Base-by-base conservation (phyloP, 2,113 vertebrate species). In the Alectura lathami region DNA sequence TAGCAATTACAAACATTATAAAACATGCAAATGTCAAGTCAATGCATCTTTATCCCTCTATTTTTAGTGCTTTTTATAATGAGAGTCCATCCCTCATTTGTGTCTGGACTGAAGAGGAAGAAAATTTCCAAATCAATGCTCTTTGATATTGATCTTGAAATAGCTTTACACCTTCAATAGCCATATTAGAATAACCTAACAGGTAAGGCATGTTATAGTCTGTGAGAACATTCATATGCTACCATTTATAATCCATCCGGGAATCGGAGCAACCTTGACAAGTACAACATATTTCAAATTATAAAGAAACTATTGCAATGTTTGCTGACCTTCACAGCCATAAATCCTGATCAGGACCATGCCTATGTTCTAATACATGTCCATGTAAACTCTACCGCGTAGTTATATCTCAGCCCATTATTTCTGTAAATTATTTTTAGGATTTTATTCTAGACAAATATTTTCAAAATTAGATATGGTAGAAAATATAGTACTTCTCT, bases 241-340 rank as follows among this genome's bases (percentile, higher is more conserved):
- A 22, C 34, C 29, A 47, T 63, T 73, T 89, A 75, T 54, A 84
- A 75, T 20, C 38, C 23, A 23, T 32, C n/a, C 48, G 40, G 27
- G 80, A 90, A 59, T 51, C 72, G 66, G 15, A 88, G 21, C 36
- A 73, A 88, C 43, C 30, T 72, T 83, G 38, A 88, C 42, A 95
- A 80, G 67, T 36, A 47, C 67, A 60, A 76, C 75, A 88, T 76
- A 83, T 66, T 83, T 64, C 50, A 80, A 73, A 76, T 69, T 64
- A 82, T 38, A 82, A n/a, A 69, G 29, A 92, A 87, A 60, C 32
- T 78, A 60, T 40, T 87, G 42, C 38, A 30, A 81, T 57, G 60
- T 85, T 43, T 93, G 32, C 40, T 92, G 81, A 89, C 85, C 82
- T 91, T 91, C 74, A 79, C n/a, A 89, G 40, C 40, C 29, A 82